These are phyloP conservation scores for Tethea ocularis DNA, from an alignment of 2,888 invertebrate species.

Conservation along the genomic window DNA sequence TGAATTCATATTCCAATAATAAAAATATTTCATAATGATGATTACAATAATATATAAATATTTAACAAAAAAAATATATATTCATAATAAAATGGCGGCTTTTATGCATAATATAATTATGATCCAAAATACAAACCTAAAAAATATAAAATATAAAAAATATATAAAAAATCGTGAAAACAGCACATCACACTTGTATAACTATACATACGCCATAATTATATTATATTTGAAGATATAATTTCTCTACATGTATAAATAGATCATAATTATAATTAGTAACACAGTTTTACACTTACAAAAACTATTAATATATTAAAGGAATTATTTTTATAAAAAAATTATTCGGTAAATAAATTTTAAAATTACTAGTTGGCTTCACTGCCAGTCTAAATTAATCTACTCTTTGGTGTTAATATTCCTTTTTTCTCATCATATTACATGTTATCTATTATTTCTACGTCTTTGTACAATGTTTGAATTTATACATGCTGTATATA, in stretches of 20 bases:
- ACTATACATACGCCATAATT: too few species aligned
- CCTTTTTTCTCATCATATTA: conserved; percentile 39
- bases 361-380: conserved; percentile 9
- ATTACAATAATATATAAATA: too few species aligned
- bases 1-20: too few species aligned
- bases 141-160: background rate
- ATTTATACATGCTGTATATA: background rate
- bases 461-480: conserved; percentile 25
- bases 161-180: background rate
- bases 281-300: conserved; percentile 40
- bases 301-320: conserved; percentile 13
- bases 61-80: too few species aligned
- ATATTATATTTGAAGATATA: too few species aligned
- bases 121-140: too few species aligned
- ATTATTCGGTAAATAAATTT: conserved; percentile 2
- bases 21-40: too few species aligned
- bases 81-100: too few species aligned
- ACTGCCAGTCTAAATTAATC: conserved; percentile 15
- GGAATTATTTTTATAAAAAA: background rate
- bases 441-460: conserved; percentile 21
- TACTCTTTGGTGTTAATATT: conserved; percentile 60
- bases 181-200: too few species aligned
- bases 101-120: too few species aligned
- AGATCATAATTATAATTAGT: conserved; percentile 23
- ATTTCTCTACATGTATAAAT: conserved; percentile 11